Percentiles rank a stretch among this genome's conserved stretches.
Evolutionary conservation across 2,888 invertebrate genomes (phyloP).

Genomic region (Deilephila elpenor): DNA sequence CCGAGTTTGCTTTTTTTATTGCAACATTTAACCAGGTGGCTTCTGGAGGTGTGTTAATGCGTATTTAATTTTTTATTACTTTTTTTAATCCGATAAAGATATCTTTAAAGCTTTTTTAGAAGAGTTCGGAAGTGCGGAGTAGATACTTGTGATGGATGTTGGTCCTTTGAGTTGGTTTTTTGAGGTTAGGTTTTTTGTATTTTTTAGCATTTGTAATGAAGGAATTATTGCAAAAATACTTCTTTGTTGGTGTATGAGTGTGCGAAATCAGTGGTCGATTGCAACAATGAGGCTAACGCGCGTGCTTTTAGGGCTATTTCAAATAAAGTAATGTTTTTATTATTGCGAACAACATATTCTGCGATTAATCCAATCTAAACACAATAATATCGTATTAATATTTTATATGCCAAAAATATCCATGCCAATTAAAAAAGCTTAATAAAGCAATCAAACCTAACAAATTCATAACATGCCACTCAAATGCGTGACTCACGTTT

Average conservation of each 20-base stretch:
- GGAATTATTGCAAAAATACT: not conserved
- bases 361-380: too few species aligned
- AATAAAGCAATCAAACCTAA: constrained; percentile 21
- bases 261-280: too few species aligned
- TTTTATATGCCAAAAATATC: not conserved
- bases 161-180: constrained; percentile 1
- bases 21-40: constrained; percentile 70
- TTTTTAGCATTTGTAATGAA: not conserved
- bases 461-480: constrained; percentile 13
- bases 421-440: constrained; percentile 19
- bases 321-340: too few species aligned
- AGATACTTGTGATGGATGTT: constrained; percentile 1
- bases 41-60: constrained; percentile 74
- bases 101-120: constrained; percentile 45
- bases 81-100: constrained; percentile 67
- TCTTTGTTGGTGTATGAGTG: not conserved
- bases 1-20: constrained; percentile 57
- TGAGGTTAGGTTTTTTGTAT: not conserved
- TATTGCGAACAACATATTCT: too few species aligned
- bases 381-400: too few species aligned
- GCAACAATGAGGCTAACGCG: too few species aligned
- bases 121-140: constrained; percentile 18
- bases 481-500: constrained; percentile 20
- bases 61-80: constrained; percentile 62
- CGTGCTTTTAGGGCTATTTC: too few species aligned